These are phyloP conservation scores for Anhinga anhinga DNA, from an alignment of 2,113 vertebrate genomes.

Conservation along the genomic window DNA sequence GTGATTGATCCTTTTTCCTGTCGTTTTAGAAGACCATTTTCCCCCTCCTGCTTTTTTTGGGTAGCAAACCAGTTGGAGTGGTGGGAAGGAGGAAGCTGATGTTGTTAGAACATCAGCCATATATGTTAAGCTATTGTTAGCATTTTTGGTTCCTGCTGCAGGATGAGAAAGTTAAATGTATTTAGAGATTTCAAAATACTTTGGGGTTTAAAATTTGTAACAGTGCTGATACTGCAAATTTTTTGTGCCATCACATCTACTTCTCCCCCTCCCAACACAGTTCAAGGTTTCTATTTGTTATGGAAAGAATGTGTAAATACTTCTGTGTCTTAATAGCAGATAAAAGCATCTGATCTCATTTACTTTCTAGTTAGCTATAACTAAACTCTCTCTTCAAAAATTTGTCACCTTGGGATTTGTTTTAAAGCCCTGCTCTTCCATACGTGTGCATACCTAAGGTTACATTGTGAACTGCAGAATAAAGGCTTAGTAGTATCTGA, in stretches of 20 bases:
- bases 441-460: neutral
- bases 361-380: neutral
- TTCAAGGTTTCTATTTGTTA: neutral
- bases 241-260: neutral
- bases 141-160: neutral
- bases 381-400: neutral
- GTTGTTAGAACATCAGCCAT: neutral
- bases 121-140: neutral
- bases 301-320: neutral
- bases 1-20: conserved; percentile 54
- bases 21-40: neutral
- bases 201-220: neutral
- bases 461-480: neutral
- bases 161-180: neutral
- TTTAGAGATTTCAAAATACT: neutral
- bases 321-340: neutral
- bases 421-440: neutral
- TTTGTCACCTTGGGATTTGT: neutral
- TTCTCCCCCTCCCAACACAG: neutral
- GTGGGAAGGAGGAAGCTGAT: neutral
- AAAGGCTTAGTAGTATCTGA: neutral
- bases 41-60: neutral
- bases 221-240: neutral
- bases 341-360: neutral
- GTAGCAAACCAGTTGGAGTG: neutral